phyloP scores from a whole-genome alignment of 2,113 vertebrate species.

The Microtus oregoni region DNA sequence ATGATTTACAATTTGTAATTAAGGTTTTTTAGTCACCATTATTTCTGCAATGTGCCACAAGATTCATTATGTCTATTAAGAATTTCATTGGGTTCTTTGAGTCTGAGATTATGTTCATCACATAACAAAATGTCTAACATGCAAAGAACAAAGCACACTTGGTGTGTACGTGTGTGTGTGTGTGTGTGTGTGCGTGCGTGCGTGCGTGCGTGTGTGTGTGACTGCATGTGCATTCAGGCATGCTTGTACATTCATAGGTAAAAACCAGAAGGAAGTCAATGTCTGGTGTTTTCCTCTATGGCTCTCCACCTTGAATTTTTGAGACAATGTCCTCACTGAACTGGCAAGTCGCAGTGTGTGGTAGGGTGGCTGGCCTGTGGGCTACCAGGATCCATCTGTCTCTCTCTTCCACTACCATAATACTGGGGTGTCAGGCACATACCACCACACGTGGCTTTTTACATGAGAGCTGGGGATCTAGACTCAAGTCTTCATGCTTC shows the following conservation, averaged over 20 bases:
- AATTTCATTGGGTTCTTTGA: background rate
- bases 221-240: too few relatives aligned
- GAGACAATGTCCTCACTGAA: background rate
- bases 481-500: background rate
- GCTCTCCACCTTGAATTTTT: background rate
- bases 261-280: background rate
- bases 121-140: background rate
- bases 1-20: conserved; percentile 72
- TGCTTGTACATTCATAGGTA: background rate
- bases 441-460: background rate
- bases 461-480: background rate
- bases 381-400: too few relatives aligned
- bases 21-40: conserved; percentile 64
- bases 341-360: background rate
- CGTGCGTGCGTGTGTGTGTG: too few relatives aligned
- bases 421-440: background rate
- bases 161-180: background rate
- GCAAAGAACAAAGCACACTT: background rate
- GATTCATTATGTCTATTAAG: conserved; percentile 45
- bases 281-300: background rate
- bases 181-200: background rate
- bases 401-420: background rate
- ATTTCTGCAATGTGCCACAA: conserved; percentile 44
- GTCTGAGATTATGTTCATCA: background rate
- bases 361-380: background rate